Base-by-base conservation (phyloP, 2,113 vertebrate genomes). In the Rhinoderma darwinii region DNA sequence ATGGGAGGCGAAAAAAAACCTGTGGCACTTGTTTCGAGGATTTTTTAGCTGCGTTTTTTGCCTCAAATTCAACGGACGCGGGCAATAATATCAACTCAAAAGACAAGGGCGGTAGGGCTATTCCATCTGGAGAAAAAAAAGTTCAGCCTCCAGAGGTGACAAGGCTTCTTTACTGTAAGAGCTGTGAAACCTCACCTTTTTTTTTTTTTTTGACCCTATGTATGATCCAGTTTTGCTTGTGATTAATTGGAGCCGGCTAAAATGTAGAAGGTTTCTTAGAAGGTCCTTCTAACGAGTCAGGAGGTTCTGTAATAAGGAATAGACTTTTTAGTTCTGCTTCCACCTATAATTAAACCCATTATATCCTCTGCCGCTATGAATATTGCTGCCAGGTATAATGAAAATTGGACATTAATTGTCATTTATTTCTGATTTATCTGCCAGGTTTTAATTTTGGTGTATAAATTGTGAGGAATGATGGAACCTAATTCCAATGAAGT, bases 351-450 rank as follows among this genome's bases (percentile, higher is more conserved):
- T 86, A 86, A 47, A 43, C 43, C 32, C 20, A 79, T 86, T 66
- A 50, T 68, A 73, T 86, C 54, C 77, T 54, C 18, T 20, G 47
- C 61, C 41, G 63, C 84, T 81, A 86, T 86, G 63, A 81, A 80
- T 80, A 68, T 72, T 39, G 84, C 84, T 86, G 76, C 76, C 63
- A 81, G 84, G 77, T 81, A 86, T 72, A 39, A 79, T 41, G 63
- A 27, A 86, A 79, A 86, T 86, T 80, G 84, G 76, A 86, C 68
- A 86, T 86, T 86, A 86, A 86, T 79, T 86, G 84, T 76, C 43
- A 68, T 81, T 81, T 81, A 86, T 68, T 86, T 86, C 63, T 73
- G 76, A 86, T 80, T 86, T 86, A 59, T 47, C 66, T 81, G 84
- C 76, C 84, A 86, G 84, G 44, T 81, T 86, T 86, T 80, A 50